These are phyloP conservation scores for Scleropages formosus DNA, from an alignment of 2,797 vertebrate species.

Conservation along the genomic window DNA sequence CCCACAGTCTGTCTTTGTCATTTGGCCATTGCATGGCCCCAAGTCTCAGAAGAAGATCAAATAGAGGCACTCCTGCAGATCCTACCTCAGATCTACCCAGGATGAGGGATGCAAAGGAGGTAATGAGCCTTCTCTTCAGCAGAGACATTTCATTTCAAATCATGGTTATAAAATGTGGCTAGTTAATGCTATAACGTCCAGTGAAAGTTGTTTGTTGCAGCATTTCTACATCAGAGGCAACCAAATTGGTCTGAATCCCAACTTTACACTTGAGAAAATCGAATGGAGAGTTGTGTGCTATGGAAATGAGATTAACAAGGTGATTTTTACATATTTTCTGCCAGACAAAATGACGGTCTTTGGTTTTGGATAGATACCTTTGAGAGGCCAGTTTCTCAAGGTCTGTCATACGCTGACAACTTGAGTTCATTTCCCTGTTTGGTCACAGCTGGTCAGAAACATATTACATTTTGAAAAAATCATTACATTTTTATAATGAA, in stretches of 20 bases:
- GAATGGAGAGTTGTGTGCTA: slow-evolving; percentile 41
- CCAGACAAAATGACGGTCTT: not conserved
- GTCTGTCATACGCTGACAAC: too few species aligned
- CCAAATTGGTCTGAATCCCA: slow-evolving; percentile 39
- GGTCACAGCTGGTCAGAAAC: not conserved
- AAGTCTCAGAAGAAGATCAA: slow-evolving; percentile 45
- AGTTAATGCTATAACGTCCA: slow-evolving; percentile 59
- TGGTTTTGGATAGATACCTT: not conserved
- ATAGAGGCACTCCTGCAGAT: slow-evolving; percentile 46
- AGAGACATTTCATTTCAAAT: not conserved
- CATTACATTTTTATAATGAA: not conserved
- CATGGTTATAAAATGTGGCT: slow-evolving; percentile 4
- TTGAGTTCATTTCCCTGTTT: not conserved
- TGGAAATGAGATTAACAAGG: slow-evolving; percentile 44
- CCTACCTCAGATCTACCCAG: slow-evolving; percentile 36
- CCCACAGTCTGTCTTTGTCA: slow-evolving; percentile 42
- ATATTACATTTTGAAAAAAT: slow-evolving; percentile 3
- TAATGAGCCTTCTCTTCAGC: slow-evolving; percentile 8
- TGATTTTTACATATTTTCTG: slow-evolving; percentile 30
- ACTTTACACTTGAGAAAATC: slow-evolving; percentile 39
- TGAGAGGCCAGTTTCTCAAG: not conserved
- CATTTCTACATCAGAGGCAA: slow-evolving; percentile 33
- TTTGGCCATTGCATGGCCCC: slow-evolving; percentile 45
- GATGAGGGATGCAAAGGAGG: slow-evolving; percentile 42
- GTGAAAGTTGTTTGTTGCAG: slow-evolving; percentile 53